Percentiles rank a stretch among this genome's conserved stretches.
Evolutionary conservation across 2,888 invertebrate genomes (phyloP).

Genomic region (Eutolmus rufibarbis): DNA sequence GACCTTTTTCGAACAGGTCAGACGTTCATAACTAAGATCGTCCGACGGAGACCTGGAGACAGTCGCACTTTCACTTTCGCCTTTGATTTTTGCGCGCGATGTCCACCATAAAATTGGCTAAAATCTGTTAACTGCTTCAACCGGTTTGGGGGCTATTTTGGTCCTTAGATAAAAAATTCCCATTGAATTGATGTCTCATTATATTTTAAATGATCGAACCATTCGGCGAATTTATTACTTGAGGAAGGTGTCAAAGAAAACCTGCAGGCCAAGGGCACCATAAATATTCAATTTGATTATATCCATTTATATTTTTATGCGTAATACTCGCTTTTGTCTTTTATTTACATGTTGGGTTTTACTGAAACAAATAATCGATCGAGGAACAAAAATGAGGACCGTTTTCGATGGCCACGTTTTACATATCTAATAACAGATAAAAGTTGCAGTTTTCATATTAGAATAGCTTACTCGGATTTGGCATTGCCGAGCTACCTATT

Average conservation of each 20-base stretch:
- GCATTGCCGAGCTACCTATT: too few species aligned
- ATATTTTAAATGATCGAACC: background rate
- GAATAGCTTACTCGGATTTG: background rate
- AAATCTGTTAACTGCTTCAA: background rate
- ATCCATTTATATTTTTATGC: background rate
- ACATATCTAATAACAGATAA: background rate
- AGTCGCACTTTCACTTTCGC: background rate
- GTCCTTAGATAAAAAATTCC: background rate
- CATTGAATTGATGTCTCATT: background rate
- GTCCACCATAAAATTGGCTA: background rate
- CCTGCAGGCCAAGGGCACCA: background rate
- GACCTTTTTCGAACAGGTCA: background rate
- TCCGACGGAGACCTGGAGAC: background rate
- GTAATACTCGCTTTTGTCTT: background rate
- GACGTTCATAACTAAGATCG: background rate
- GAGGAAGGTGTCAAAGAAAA: background rate
- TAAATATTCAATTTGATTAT: background rate
- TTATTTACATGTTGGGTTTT: background rate
- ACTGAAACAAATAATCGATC: background rate
- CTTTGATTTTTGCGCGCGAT: too few species aligned
- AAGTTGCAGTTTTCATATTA: background rate
- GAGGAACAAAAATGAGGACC: background rate
- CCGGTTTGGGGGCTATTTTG: background rate
- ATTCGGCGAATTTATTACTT: background rate
- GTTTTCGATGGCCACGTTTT: background rate